Evolutionary conservation across 1,140 invertebrate species (phyloP), one percentile per base, ranked within the genome.

Genomic region (Tetramorium parvispinum): DNA sequence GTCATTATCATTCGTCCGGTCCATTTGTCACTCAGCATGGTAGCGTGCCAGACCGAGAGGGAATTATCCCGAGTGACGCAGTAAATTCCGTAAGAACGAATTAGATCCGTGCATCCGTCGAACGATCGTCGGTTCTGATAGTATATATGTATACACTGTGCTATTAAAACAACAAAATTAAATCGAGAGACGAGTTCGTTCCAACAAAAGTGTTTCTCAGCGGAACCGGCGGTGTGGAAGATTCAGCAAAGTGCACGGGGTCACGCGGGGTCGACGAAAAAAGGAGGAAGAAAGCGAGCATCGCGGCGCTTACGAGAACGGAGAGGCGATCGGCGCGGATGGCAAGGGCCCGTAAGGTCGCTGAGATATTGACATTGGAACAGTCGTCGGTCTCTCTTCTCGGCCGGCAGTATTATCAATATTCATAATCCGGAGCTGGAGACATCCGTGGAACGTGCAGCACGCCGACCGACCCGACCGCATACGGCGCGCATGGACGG

Each of bases 341-440:
- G 90, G 86, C 87, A 70, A 89, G 75, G 82, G 79, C 90, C 79
- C 87, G 37, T 85, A 66, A 89, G 86, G 61, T 88, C 88, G 77
- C 66, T 78, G 81, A 79, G 88, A 91, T 90, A 93, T 93, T 93
- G 92, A 91, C 91, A 93, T 93, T 82, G 92, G 73, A 78, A 85
- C 51, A 51, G 51, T 53, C 11, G 24, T 65, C 76, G 85, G 86
- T 91, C 90, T 89, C 85, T 68, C 7, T 91, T 88, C 88, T 86
- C 59, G 75, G n/a, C 66, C 66, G 82, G 89, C 68, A 88, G 77
- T 78, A 91, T 93, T 94, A 93, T 94, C 92, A 92, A 93, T 94
- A 93, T 93, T 94, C 93, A 93, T 93, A 94, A 93, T 93, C 91
- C 93, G 79, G 87, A 92, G 88, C 91, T 91, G 87, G 86, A 90